These are phyloP conservation scores for Formica selysi DNA, from an alignment of 1,140 invertebrate species.

Conservation along the genomic window DNA sequence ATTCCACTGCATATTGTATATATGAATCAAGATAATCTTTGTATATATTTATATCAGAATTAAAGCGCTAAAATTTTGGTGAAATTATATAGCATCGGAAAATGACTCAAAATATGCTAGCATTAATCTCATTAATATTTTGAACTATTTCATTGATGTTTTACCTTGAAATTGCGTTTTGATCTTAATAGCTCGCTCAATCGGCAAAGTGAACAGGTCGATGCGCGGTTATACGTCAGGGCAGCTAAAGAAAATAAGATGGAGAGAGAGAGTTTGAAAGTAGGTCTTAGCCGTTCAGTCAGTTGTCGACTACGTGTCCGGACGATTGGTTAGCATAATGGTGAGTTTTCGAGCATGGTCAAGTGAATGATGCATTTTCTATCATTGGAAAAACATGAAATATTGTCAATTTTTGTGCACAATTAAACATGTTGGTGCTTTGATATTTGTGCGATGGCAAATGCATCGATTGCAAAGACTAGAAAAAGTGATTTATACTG, in stretches of 20 bases:
- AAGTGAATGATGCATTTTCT: not conserved
- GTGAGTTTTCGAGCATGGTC: constrained; percentile 79
- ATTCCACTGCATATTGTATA: not conserved
- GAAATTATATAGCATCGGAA: not conserved
- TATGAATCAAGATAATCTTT: not conserved
- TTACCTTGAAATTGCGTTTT: not conserved
- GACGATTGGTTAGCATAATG: constrained; percentile 83
- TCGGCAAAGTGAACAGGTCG: constrained; percentile 28
- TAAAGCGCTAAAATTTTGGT: not conserved
- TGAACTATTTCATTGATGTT: not conserved
- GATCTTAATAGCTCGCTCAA: not conserved
- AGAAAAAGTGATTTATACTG: not conserved
- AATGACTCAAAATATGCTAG: not conserved
- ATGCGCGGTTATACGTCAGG: constrained; percentile 54
- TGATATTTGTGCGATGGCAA: not conserved
- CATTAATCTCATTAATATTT: not conserved
- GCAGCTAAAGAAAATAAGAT: constrained; percentile 72
- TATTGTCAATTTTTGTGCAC: constrained; percentile 1
- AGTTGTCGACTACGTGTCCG: constrained; percentile 84
- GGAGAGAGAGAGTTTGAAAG: constrained; percentile 86
- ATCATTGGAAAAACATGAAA: not conserved
- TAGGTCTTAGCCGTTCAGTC: constrained; percentile 84
- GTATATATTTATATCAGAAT: not conserved
- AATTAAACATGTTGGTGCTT: not conserved
- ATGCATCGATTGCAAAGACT: not conserved